Evolutionary conservation across 2,113 vertebrate species (phyloP).

Genomic region (Platichthys flesus): DNA sequence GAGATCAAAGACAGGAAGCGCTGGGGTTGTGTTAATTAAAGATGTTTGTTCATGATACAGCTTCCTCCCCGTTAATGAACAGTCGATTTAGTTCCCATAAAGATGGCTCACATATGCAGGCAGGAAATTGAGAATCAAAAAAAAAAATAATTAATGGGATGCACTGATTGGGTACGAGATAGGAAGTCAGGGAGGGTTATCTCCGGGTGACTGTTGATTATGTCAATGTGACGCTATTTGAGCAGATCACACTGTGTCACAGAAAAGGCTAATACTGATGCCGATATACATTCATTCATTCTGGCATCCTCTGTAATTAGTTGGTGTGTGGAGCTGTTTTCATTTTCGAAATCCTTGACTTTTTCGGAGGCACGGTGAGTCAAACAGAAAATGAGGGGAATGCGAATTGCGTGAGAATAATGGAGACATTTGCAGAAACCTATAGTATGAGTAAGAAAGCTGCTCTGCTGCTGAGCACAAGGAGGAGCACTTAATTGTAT

Average conservation of each 20-base stretch:
- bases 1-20: slow-evolving; percentile 78
- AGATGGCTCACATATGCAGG: slow-evolving; percentile 61
- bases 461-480: no score
- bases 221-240: slow-evolving; percentile 42
- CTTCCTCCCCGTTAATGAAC: slow-evolving; percentile 75
- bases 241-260: slow-evolving; percentile 11
- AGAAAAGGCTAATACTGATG: slow-evolving; percentile 9
- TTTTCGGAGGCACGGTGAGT: neutral
- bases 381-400: neutral
- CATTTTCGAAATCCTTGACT: neutral
- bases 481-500: no score
- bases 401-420: neutral
- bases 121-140: slow-evolving; percentile 72
- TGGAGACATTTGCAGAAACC: neutral
- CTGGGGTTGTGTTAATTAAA: slow-evolving; percentile 84
- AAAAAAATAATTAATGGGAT: slow-evolving; percentile 69
- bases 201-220: slow-evolving; percentile 48
- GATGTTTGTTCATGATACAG: slow-evolving; percentile 83
- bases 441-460: neutral
- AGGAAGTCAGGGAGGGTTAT: slow-evolving; percentile 53
- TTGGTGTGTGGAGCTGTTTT: neutral
- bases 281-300: neutral
- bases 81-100: slow-evolving; percentile 79
- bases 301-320: no score
- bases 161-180: slow-evolving; percentile 67